Conservation (phyloP, 1,140 invertebrate genomes). For the Melipona quadrifasciata region DNA sequence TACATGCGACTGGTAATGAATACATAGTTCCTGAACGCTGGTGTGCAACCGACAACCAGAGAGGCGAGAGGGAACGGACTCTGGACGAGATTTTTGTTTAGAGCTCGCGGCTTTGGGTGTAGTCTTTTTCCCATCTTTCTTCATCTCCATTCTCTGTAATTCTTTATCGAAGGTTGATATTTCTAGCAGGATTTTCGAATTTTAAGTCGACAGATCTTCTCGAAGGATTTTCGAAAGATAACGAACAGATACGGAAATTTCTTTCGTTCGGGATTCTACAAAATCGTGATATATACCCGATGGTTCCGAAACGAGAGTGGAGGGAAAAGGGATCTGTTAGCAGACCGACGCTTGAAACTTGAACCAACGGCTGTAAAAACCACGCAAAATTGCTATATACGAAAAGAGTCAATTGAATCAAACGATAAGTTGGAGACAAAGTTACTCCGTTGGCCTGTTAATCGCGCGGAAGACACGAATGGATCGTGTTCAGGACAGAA, state of each 20-base stretch:
- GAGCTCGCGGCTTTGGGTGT: too few relatives aligned
- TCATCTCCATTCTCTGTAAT: too few relatives aligned
- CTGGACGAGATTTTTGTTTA: not conserved
- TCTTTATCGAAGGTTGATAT: too few relatives aligned
- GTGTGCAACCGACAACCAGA: not conserved
- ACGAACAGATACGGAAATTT: not conserved
- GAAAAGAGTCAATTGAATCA: not conserved
- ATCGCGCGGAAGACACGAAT: slow-evolving; percentile 1
- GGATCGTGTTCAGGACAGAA: slow-evolving; percentile 5
- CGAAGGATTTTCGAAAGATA: too few relatives aligned
- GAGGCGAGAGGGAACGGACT: not conserved
- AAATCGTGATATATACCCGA: slow-evolving; percentile 61
- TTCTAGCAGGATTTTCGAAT: too few relatives aligned
- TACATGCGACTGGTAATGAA: slow-evolving; percentile 68
- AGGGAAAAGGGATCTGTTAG: slow-evolving; percentile 65
- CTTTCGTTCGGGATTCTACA: not conserved
- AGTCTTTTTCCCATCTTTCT: too few relatives aligned
- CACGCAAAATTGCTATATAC: too few relatives aligned
- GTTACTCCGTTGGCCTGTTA: not conserved
- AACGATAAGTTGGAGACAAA: slow-evolving; percentile 15
- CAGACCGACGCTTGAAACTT: slow-evolving; percentile 70
- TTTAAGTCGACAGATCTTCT: too few relatives aligned
- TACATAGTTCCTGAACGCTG: slow-evolving; percentile 54
- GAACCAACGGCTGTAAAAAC: not conserved
- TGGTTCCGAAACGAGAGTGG: slow-evolving; percentile 4